phyloP scores from a whole-genome alignment of 1,140 invertebrate genomes.

The Drosophila eugracilis region DNA sequence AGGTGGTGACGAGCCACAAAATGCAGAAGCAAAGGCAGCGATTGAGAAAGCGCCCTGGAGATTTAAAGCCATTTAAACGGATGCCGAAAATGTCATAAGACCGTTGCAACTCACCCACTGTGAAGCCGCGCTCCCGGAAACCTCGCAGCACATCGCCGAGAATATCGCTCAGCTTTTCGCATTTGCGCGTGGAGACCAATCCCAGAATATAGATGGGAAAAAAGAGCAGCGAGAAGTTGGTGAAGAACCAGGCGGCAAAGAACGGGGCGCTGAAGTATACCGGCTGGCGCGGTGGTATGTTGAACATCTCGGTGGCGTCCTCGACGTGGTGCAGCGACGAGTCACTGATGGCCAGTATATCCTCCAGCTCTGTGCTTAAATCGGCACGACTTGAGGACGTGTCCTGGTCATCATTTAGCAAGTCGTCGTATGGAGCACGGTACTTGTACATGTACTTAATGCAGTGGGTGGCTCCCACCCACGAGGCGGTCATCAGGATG shows the following conservation, averaged over 20 bases:
- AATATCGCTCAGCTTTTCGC: slow-evolving; percentile 90
- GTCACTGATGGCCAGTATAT: slow-evolving; percentile 85
- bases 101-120: slow-evolving; percentile 87
- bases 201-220: slow-evolving; percentile 94
- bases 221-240: slow-evolving; percentile 96
- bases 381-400: slow-evolving; percentile 84
- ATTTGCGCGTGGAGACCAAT: slow-evolving; percentile 89
- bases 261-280: slow-evolving; percentile 91
- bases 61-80: no score
- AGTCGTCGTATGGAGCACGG: slow-evolving; percentile 83
- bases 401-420: slow-evolving; percentile 84
- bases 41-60: slow-evolving; percentile 91
- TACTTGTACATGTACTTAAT: slow-evolving; percentile 93
- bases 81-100: neutral
- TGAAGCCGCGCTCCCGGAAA: slow-evolving; percentile 94
- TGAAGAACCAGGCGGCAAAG: slow-evolving; percentile 97
- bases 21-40: slow-evolving; percentile 94
- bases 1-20: slow-evolving; percentile 96
- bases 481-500: slow-evolving; percentile 92
- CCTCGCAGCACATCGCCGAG: slow-evolving; percentile 91
- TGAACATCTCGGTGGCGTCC: slow-evolving; percentile 83
- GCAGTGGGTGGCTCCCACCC: slow-evolving; percentile 95
- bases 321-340: slow-evolving; percentile 83
- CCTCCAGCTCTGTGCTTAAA: slow-evolving; percentile 80
- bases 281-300: slow-evolving; percentile 74